Conservation (phyloP, 2,797 vertebrate species). For the Malacoraja senta region DNA sequence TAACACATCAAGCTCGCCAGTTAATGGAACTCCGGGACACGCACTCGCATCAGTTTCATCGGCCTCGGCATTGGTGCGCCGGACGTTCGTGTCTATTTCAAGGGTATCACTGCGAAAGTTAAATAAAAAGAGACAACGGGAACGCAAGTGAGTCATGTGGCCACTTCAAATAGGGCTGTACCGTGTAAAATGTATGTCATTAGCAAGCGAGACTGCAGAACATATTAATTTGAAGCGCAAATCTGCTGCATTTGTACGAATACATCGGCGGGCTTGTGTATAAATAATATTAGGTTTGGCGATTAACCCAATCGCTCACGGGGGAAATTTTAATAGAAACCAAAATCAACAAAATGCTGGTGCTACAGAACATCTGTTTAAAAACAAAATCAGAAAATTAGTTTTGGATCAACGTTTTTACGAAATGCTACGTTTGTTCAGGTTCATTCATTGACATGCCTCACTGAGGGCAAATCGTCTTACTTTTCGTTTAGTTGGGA, state of each 20-base stretch:
- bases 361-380: neutral
- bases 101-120: too few relatives aligned
- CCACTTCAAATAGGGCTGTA: neutral
- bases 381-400: neutral
- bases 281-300: neutral
- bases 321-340: neutral
- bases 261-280: neutral
- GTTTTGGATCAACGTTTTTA: neutral
- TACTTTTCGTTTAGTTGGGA: neutral
- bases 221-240: neutral
- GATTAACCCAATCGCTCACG: too few relatives aligned
- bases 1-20: neutral
- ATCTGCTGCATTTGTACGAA: neutral
- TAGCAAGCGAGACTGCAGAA: neutral
- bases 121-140: neutral
- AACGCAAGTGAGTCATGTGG: neutral
- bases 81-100: too few relatives aligned
- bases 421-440: neutral
- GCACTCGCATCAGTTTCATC: neutral
- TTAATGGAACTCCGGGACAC: neutral
- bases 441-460: neutral
- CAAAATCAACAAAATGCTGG: neutral
- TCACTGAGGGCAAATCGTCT: too few relatives aligned
- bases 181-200: neutral
- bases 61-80: too few relatives aligned